Evolutionary conservation across 2,113 vertebrate species (phyloP).

Genomic region (Nematolebias whitei): DNA sequence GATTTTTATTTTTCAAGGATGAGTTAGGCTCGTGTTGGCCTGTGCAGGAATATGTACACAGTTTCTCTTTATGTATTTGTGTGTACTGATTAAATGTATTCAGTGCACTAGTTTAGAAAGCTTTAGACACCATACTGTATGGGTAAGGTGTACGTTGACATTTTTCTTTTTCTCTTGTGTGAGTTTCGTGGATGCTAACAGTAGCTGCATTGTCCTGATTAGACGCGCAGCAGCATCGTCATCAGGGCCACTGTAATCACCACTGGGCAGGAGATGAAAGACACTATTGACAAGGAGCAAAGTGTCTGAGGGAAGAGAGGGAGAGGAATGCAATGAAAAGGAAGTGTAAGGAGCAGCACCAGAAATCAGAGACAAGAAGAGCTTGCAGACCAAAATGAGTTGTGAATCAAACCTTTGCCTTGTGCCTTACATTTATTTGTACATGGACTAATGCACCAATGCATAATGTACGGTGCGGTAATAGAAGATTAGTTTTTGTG

Average conservation of each 20-base stretch:
- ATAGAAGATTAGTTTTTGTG: not conserved
- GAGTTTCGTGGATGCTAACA: slow-evolving; percentile 49
- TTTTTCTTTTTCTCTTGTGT: slow-evolving; percentile 13
- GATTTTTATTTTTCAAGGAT: not conserved
- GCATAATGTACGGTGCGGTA: slow-evolving; percentile 8
- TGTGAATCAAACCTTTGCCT: slow-evolving; percentile 47
- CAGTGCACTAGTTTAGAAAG: slow-evolving; percentile 10
- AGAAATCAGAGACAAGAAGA: slow-evolving; percentile 45
- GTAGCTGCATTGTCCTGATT: slow-evolving; percentile 68
- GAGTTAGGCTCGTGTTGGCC: not conserved
- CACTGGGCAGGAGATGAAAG: slow-evolving; percentile 70
- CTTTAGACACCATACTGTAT: slow-evolving; percentile 24
- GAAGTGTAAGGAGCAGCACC: slow-evolving; percentile 32
- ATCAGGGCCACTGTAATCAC: slow-evolving; percentile 71
- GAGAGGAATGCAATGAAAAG: slow-evolving; percentile 49
- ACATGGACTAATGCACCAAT: slow-evolving; percentile 30
- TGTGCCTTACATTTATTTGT: slow-evolving; percentile 32
- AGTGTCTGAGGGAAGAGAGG: slow-evolving; percentile 40
- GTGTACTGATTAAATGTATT: not conserved
- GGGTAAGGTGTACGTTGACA: slow-evolving; percentile 24
- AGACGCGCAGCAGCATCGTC: slow-evolving; percentile 61
- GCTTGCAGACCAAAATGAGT: slow-evolving; percentile 54
- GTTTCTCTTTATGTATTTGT: slow-evolving; percentile 21
- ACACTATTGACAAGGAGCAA: slow-evolving; percentile 62
- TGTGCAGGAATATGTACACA: slow-evolving; percentile 5